These are phyloP conservation scores for Heliconius sara DNA, from an alignment of 2,888 invertebrate species.

Conservation along the genomic window DNA sequence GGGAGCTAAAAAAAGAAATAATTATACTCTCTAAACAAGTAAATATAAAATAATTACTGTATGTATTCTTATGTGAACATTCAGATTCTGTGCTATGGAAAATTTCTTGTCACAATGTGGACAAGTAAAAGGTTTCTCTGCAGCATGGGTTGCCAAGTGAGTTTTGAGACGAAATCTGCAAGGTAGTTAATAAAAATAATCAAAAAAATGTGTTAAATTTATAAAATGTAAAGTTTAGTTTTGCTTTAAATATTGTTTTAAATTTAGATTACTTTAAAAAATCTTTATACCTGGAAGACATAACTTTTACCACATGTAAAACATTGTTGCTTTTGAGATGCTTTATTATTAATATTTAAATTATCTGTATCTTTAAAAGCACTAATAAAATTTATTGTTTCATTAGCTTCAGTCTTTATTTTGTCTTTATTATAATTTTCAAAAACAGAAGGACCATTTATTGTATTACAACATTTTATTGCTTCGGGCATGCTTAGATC, in stretches of 20 bases:
- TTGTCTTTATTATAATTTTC: background rate
- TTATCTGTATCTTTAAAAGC: slow-evolving; percentile 39
- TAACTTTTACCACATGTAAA: slow-evolving; percentile 80
- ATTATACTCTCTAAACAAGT: background rate
- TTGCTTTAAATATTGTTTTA: too few relatives aligned
- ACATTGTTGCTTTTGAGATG: slow-evolving; percentile 61
- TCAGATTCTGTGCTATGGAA: slow-evolving; percentile 71
- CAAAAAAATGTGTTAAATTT: background rate
- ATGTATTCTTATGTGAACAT: slow-evolving; percentile 75
- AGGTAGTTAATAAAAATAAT: slow-evolving; percentile 28
- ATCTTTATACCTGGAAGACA: slow-evolving; percentile 72
- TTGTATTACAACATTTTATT: background rate
- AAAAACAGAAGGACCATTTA: background rate
- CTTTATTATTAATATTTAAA: slow-evolving; percentile 23
- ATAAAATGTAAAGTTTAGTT: background rate
- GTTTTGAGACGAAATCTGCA: slow-evolving; percentile 76
- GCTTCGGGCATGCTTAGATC: slow-evolving; percentile 1
- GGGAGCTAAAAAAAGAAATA: background rate
- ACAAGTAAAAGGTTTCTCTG: slow-evolving; percentile 70
- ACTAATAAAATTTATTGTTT: slow-evolving; percentile 46
- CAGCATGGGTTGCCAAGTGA: slow-evolving; percentile 73
- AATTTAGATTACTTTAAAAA: background rate
- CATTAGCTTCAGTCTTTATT: slow-evolving; percentile 27
- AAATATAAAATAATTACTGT: slow-evolving; percentile 59
- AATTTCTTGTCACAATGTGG: slow-evolving; percentile 73